These are phyloP conservation scores for Aradus depressus DNA, from an alignment of 2,888 invertebrate genomes.

Conservation along the genomic window DNA sequence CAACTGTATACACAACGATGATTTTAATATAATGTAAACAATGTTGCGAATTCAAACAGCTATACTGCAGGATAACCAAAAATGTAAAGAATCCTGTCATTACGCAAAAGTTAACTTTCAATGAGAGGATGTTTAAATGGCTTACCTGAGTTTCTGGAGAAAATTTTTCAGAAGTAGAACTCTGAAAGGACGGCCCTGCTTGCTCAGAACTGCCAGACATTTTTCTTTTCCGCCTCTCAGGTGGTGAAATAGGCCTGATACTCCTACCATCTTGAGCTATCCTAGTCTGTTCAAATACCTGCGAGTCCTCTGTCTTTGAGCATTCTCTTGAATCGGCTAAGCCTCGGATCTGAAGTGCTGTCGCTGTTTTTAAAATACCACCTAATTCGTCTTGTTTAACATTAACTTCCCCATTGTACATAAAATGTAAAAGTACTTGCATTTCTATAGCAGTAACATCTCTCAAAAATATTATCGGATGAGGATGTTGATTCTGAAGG, in stretches of 20 bases:
- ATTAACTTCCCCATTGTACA: conserved; percentile 88
- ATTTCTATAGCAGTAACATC: conserved; percentile 83
- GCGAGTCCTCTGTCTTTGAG: conserved; percentile 31
- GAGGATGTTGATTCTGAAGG: conserved; percentile 73
- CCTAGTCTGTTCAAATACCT: conserved; percentile 15
- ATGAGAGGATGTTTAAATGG: too few relatives aligned
- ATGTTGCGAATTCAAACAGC: too few relatives aligned
- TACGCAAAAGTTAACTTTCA: too few relatives aligned
- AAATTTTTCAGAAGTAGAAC: conserved; percentile 37
- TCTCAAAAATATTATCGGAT: conserved; percentile 85
- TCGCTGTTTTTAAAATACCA: conserved; percentile 83
- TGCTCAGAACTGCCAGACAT: conserved; percentile 45
- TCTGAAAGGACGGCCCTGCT: conserved; percentile 23
- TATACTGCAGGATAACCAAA: too few relatives aligned
- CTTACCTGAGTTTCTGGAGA: conserved; percentile 28
- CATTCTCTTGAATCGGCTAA: conserved; percentile 55
- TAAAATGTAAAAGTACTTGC: conserved; percentile 80
- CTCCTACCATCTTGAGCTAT: conserved; percentile 8
- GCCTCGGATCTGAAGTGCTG: conserved; percentile 80
- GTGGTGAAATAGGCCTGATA: conserved; percentile 34
- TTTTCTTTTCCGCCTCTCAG: conserved; percentile 52
- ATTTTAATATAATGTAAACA: too few relatives aligned
- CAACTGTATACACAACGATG: too few relatives aligned
- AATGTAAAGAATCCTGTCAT: too few relatives aligned
- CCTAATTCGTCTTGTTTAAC: conserved; percentile 83